phyloP scores from a whole-genome alignment of 1,140 invertebrate genomes.

The Trialeurodes vaporariorum region DNA sequence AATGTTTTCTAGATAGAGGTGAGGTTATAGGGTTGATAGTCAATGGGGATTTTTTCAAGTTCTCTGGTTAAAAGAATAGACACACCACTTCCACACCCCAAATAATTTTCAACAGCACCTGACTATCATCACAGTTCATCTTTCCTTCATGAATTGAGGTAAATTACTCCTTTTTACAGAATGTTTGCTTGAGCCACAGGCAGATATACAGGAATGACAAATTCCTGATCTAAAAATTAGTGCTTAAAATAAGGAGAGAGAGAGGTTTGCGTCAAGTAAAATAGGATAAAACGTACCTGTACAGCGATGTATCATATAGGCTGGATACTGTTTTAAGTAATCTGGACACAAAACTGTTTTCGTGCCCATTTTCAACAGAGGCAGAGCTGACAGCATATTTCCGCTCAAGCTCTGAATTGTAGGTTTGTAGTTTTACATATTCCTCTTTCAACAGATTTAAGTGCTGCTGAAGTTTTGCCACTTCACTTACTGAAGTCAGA shows the following conservation, averaged over 20 bases:
- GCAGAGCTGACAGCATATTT: constrained; percentile 66
- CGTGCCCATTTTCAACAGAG: constrained; percentile 40
- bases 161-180: too few relatives aligned
- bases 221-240: too few relatives aligned
- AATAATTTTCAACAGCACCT: too few relatives aligned
- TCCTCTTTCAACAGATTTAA: constrained; percentile 74
- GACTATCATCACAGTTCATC: too few relatives aligned
- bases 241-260: too few relatives aligned
- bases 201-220: too few relatives aligned
- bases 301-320: constrained; percentile 43
- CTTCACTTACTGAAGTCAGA: constrained; percentile 34
- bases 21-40: background rate
- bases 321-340: constrained; percentile 67
- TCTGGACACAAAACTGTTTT: constrained; percentile 66
- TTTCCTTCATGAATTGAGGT: too few relatives aligned
- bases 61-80: background rate
- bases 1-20: background rate
- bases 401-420: constrained; percentile 65
- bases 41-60: background rate
- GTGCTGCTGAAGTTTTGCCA: constrained; percentile 73
- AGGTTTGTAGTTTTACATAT: constrained; percentile 78
- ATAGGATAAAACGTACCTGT: constrained; percentile 15
- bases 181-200: too few relatives aligned
- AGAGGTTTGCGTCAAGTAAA: too few relatives aligned
- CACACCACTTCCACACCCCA: too few relatives aligned